These are phyloP conservation scores for Grantiella picta DNA, from an alignment of 2,113 vertebrate genomes.

Conservation along the genomic window DNA sequence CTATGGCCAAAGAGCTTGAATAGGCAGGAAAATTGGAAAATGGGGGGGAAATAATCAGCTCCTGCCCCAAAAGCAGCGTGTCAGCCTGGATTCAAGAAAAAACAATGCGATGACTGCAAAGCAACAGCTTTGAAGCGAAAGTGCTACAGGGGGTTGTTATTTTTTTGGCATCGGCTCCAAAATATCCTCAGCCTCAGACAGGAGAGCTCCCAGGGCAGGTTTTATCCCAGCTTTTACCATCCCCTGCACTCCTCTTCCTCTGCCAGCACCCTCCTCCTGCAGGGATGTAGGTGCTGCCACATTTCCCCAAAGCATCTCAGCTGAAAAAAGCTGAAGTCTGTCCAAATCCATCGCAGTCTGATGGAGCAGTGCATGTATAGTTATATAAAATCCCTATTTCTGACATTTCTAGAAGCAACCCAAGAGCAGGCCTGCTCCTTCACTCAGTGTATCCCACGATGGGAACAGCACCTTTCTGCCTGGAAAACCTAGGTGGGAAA, in stretches of 20 bases:
- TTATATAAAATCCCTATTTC: background rate
- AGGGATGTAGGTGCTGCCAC: background rate
- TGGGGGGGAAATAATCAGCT: accelerated
- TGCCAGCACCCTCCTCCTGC: background rate
- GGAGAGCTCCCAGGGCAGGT: background rate
- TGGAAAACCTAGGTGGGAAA: background rate
- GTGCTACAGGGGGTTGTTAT: background rate
- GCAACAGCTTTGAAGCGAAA: background rate
- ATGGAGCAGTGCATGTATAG: accelerated
- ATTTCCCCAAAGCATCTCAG: background rate
- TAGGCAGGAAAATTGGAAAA: background rate
- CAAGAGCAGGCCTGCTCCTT: background rate
- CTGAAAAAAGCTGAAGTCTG: background rate
- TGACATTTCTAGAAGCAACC: background rate
- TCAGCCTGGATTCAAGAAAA: background rate
- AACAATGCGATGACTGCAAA: background rate
- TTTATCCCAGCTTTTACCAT: background rate
- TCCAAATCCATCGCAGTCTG: background rate
- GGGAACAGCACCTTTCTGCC: background rate
- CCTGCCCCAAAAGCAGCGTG: background rate
- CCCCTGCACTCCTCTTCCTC: background rate
- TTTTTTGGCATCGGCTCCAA: accelerated
- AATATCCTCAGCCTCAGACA: background rate
- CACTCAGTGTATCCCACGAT: accelerated
- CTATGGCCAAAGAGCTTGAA: background rate